Percentiles rank a stretch among this genome's conserved stretches.
These are phyloP conservation scores for Bruchidius siliquastri DNA, from an alignment of 2,888 invertebrate species.

Conservation along the genomic window DNA sequence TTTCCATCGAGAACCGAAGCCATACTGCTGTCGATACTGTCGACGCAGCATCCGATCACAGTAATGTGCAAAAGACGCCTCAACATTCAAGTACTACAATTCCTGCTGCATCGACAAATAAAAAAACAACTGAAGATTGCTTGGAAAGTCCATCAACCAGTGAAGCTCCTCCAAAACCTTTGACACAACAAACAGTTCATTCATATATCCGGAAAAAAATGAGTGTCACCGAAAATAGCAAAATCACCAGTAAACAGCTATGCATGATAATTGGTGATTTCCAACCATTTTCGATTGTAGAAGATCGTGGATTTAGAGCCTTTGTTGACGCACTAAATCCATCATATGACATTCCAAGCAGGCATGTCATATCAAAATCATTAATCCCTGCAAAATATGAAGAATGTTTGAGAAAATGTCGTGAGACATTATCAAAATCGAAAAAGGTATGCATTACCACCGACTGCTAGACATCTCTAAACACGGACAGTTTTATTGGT, in stretches of 20 bases:
- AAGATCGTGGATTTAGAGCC: slow-evolving; percentile 7
- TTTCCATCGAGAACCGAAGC: slow-evolving; percentile 5
- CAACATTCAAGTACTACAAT: too few relatives aligned
- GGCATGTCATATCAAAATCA: slow-evolving; percentile 14
- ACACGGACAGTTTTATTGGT: slow-evolving; percentile 30
- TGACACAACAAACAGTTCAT: too few relatives aligned
- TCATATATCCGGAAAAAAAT: too few relatives aligned
- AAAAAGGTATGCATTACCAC: slow-evolving; percentile 11
- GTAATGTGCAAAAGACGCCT: too few relatives aligned
- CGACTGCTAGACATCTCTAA: slow-evolving; percentile 28
- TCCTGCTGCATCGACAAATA: too few relatives aligned
- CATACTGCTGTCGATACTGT: too few relatives aligned
- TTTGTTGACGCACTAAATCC: slow-evolving; percentile 11
- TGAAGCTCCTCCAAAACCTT: too few relatives aligned
- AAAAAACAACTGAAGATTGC: too few relatives aligned
- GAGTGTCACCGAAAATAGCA: not conserved
- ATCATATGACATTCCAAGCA: slow-evolving; percentile 13
- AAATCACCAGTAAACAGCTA: slow-evolving; percentile 6
- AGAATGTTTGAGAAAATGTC: slow-evolving; percentile 11
- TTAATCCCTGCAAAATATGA: slow-evolving; percentile 12
- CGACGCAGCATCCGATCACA: too few relatives aligned
- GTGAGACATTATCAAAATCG: slow-evolving; percentile 7
- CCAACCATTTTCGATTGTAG: slow-evolving; percentile 8
- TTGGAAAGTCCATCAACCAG: too few relatives aligned
- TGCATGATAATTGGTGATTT: not conserved